Conservation (phyloP, 1,140 invertebrate genomes). For the Drosophila busckii region DNA sequence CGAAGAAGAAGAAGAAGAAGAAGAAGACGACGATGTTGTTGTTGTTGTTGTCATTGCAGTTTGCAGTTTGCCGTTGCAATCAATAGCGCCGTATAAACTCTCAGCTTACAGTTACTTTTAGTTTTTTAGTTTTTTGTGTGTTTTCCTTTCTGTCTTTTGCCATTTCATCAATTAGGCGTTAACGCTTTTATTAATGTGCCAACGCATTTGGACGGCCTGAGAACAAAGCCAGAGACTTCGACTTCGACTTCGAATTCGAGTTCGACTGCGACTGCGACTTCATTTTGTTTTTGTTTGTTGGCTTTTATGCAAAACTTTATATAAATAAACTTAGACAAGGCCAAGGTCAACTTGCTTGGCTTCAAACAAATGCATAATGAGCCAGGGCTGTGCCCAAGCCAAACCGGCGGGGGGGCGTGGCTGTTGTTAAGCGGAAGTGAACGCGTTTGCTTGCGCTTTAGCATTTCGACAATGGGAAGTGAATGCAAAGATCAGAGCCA, state of each 20-base stretch:
- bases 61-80: constrained; percentile 20
- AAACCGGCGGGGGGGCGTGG: constrained; percentile 10
- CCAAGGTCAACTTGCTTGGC: constrained; percentile 47
- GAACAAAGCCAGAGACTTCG: constrained; percentile 12
- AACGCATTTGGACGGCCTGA: constrained; percentile 41
- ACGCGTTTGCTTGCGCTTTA: constrained; percentile 50
- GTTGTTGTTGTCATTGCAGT: constrained; percentile 21
- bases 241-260: too few relatives aligned
- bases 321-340: constrained; percentile 8
- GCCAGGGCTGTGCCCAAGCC: constrained; percentile 8
- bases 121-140: background rate
- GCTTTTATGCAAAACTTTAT: too few relatives aligned
- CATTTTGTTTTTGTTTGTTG: too few relatives aligned
- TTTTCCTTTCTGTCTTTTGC: constrained; percentile 36
- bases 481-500: constrained; percentile 54
- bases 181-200: constrained; percentile 62
- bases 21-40: constrained; percentile 5
- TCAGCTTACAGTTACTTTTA: background rate
- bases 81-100: constrained; percentile 37
- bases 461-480: constrained; percentile 67
- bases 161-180: constrained; percentile 74
- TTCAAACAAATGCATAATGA: constrained; percentile 31
- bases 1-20: constrained; percentile 44
- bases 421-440: constrained; percentile 60
- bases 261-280: too few relatives aligned